Evolutionary conservation across 2,797 vertebrate species (phyloP), one percentile per base, ranked within the genome.

Genomic region (Lophius americanus): DNA sequence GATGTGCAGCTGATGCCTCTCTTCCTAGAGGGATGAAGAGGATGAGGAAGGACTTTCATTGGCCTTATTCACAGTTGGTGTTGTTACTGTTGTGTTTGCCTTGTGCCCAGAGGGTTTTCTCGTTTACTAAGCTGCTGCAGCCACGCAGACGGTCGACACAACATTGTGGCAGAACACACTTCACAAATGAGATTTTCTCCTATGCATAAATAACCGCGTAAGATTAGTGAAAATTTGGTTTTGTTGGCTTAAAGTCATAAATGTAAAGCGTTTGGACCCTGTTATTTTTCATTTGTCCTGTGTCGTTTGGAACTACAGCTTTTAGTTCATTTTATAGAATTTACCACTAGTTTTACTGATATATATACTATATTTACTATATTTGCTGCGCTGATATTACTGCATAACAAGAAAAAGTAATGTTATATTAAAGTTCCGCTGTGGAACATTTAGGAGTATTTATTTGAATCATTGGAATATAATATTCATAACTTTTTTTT

Each of bases 1-100:
- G 44, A 92, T 94, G 79, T 96, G 96, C 87, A 94, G 87, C 93
- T 95, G 90, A 90, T 94, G 93, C 64, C 95, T 92, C 89, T 96
- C 96, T 75, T 97, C 96, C 96, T 98, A 80, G 41, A 75, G 92
- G 88, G 81, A 84, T 23, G 23, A 81, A 76, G 83, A 84, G 76
- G 82, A 81, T 0, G 53, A 73, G 64, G 69, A 86, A 82, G 83
- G 82, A 77, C 76, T 79, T 83, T 86, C 60, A 78, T 62, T 78
- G 81, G 75, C 82, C 77, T 82, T 53, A 52, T 7, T 87, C 81
- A 81, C 64, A 62, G 70, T 75, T 41, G 59, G 67, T 74, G 70
- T 65, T 72, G 70, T 70, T 38, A 60, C 37, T 58, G 59, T 70
- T 79, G 70, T 62, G 12, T 81, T 53, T 48, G 62, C 48, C 49